Base-by-base conservation (phyloP, 1,140 invertebrate species). In the Heterodera carotae region DNA sequence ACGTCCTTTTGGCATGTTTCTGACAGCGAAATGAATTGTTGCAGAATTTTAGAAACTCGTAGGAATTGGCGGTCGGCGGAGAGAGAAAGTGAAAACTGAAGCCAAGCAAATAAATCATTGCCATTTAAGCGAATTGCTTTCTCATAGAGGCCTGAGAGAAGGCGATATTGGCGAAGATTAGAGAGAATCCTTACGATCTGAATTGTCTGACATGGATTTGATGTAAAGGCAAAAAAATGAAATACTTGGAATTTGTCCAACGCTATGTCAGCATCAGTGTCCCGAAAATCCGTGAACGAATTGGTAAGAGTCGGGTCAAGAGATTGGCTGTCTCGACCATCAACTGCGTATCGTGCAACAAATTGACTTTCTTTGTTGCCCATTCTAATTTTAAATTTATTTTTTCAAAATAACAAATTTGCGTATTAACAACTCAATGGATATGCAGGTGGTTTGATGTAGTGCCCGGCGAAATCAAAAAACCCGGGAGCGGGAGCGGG, bases 131-230 rank as follows among this genome's bases (percentile, higher is more conserved):
- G 60, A 72, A 81, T 79, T n/a, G 80, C 68, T 36, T 72, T 69
- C 25, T 81, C 80, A 29, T 72, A 81, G 22, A 81, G 59, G 18
- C 31, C 27, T 22, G 74, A 68, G 22, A 81, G 69, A 67, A 81
- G 34, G 22, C 69, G 68, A 67, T 82, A 82, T 81, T 81, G 80
- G n/a, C 80, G 69, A 25, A 81, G 48, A 56, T 82, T 81, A 1
- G 80, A 83, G 25, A 81, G 74, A 36, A 82, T 74, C 15, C 72
- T 2, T 25, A 74, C 56, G 64, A 74, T 74, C 72, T 74, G 33
- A 39, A 53, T 66, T 29, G n/a, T 22, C 22, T 62, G n/a, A 62
- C 15, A 15, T 15, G 25, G 29, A 10, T 1, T 34, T n/a, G 18
- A 62, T 62, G 8, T 62, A 62, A 77, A 34, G 27, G 22, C 15